Evolutionary conservation across 64 coral and sea anemone species (phyloP), one percentile per base, ranked within the genome.

Genomic region (Montipora sp.): DNA sequence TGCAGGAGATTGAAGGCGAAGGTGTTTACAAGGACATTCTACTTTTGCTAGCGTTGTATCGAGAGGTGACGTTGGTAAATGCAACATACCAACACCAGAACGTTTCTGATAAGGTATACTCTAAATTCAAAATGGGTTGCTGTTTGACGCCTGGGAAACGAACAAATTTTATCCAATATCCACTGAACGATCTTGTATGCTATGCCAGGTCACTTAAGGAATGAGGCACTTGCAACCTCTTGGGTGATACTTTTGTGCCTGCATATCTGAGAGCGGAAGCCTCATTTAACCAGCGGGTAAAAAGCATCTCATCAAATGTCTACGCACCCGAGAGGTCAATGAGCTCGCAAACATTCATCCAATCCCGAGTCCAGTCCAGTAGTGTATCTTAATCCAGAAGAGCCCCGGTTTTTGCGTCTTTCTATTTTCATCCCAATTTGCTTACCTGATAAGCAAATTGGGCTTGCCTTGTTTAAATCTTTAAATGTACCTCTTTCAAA

Each of bases 1-100:
- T 69, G 43, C 59, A 84, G 81, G 61, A 84, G 44, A 70, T 43
- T 46, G 81, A n/a, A 69, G 24, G 68, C 19, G 59, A 84, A 23
- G 46, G 61, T 69, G 59, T 68, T 58, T 47, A 65, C 81, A 84
- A 69, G 48, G 46, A 70, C 16, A 1, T 69, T 8, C 46, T 84
- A 46, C 59, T 84, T 21, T 27, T 84, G 2, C 21, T 84, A 69
- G 61, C n/a, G 5, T 10, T 84, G 8, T 84, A 84, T 27, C 60
- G 81, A n/a, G 63, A 84, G 69, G 47, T 84, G 69, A 84, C 81
- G 23, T 65, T 83, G 59, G 59, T 21, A 6, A 66, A 83, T 47
- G 58, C 27, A 21, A 71, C 15, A 18, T 3, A 3, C 50, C 81
- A 70, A 10, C 61, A 0, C 11, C 61, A 65, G 16, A 84, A 72